Percentiles rank a stretch among this genome's conserved stretches.
phyloP scores from a whole-genome alignment of 2,888 invertebrate species.

The Prosopocoilus inquinatus region DNA sequence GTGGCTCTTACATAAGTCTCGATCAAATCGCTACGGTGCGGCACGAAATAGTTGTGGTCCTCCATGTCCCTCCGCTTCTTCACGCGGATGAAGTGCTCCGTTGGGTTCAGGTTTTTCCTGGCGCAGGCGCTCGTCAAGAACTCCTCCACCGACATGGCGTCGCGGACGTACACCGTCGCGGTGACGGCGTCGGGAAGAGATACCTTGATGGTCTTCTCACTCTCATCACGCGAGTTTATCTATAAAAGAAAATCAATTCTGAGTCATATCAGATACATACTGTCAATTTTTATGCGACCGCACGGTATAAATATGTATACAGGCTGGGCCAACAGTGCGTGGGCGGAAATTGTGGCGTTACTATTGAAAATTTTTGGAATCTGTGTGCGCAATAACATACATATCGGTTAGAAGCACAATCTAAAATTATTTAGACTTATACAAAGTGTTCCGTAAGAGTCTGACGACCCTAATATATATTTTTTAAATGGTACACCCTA shows the following conservation, averaged over 20 bases:
- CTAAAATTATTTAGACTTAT: too few relatives aligned
- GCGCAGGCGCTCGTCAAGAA: slow-evolving; percentile 91
- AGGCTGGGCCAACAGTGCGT: too few relatives aligned
- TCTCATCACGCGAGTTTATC: slow-evolving; percentile 83
- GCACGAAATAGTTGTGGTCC: slow-evolving; percentile 94
- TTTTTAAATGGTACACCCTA: too few relatives aligned
- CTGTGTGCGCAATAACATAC: too few relatives aligned
- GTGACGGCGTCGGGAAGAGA: slow-evolving; percentile 81
- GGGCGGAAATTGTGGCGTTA: too few relatives aligned
- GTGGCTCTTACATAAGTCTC: slow-evolving; percentile 84
- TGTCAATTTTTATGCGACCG: too few relatives aligned
- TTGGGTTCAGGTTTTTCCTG: slow-evolving; percentile 86
- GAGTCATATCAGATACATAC: too few relatives aligned
- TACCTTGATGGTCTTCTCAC: slow-evolving; percentile 86
- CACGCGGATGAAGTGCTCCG: slow-evolving; percentile 94
- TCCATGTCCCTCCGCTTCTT: slow-evolving; percentile 94
- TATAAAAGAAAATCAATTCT: slow-evolving; percentile 51
- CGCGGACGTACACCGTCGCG: slow-evolving; percentile 83
- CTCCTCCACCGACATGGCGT: slow-evolving; percentile 94
- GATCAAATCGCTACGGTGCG: slow-evolving; percentile 90
- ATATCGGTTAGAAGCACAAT: too few relatives aligned
- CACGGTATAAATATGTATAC: too few relatives aligned
- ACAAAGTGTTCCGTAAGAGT: too few relatives aligned
- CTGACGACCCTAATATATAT: too few relatives aligned
- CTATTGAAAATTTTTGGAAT: too few relatives aligned